Base-by-base conservation (phyloP, 2,888 invertebrate species). In the Blera fallax region DNA sequence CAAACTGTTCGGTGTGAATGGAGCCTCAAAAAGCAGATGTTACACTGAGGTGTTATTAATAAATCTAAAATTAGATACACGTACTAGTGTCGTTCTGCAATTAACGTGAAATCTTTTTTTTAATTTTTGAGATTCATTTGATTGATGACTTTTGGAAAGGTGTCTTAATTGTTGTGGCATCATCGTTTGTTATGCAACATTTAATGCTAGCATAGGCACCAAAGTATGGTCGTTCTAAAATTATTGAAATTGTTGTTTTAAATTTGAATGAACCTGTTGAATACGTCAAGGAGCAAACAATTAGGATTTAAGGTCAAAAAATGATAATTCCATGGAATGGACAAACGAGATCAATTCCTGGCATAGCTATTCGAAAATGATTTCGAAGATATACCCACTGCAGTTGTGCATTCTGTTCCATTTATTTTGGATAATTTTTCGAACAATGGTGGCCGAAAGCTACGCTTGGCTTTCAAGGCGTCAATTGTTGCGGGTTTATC, bases 21-120 rank as follows among this genome's bases (percentile, higher is more conserved):
- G 60, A 50, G 50, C 56, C n/a, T 54, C 1, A 74, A 48, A 18
- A 62, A 52, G 69, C 67, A 69, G 81, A 69, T 74, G 81, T 64
- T 76, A 34, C 67, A 60, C 65, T 50, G 48, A 54, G 11, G 54
- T 34, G 43, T 45, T 54, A 43, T 69, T 69, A 40, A 54, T 18
- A 18, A 37, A 54, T 67, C 29, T 52, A 18, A 27, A 18, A 40
- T 62, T 52, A 50, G 40, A 62, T 43, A 62, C 40, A 16, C 7
- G 3, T 29, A 1, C 7, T 58, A 10, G 16, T 58, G 37, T 45
- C 29, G 37, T 40, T 60, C 40, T 60, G 60, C 50, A 60, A 72
- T 50, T 72, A 40, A 27, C 21, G n/a, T 24, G n/a, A 60, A 16
- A 48, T 24, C 34, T 21, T 34, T 34, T 27, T 32, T 11, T 27